A percentile compares a stretch with the other conserved stretches of the same genome.
These are phyloP conservation scores for Mechanitis messenoides DNA, from an alignment of 2,888 invertebrate species.

Conservation along the genomic window DNA sequence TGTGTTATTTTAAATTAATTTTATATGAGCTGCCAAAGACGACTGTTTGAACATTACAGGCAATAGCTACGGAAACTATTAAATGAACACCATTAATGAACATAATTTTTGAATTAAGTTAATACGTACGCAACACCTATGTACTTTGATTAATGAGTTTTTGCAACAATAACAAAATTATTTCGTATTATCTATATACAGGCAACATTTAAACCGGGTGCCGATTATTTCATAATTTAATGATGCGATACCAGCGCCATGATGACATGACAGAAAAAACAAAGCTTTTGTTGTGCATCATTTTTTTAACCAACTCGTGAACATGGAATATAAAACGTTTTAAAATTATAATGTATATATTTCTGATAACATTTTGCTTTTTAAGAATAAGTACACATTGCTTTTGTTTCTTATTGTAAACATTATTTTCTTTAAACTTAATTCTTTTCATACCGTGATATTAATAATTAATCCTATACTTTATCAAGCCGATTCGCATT, in stretches of 20 bases:
- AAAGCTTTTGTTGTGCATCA: background rate
- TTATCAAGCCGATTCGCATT: slow-evolving; percentile 1
- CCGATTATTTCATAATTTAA: background rate
- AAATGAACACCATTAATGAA: background rate
- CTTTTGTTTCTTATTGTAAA: slow-evolving; percentile 4
- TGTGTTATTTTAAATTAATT: background rate
- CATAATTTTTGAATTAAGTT: background rate
- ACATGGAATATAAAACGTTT: background rate
- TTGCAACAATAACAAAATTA: slow-evolving; percentile 1
- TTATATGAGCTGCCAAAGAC: background rate
- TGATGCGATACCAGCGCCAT: slow-evolving; percentile 2
- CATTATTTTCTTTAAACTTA: background rate
- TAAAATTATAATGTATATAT: slow-evolving; percentile 1
- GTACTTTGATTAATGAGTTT: background rate
- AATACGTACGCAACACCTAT: background rate
- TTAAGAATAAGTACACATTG: slow-evolving; percentile 5
- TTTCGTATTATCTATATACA: slow-evolving; percentile 1
- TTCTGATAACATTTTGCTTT: background rate
- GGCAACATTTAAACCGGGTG: background rate
- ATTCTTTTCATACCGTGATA: background rate
- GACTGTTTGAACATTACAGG: background rate
- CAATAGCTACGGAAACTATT: background rate
- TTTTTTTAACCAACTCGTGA: background rate
- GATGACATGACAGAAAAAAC: background rate
- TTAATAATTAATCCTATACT: background rate